Conservation (phyloP, 1,140 invertebrate genomes). For the Drosophila bocki region DNA sequence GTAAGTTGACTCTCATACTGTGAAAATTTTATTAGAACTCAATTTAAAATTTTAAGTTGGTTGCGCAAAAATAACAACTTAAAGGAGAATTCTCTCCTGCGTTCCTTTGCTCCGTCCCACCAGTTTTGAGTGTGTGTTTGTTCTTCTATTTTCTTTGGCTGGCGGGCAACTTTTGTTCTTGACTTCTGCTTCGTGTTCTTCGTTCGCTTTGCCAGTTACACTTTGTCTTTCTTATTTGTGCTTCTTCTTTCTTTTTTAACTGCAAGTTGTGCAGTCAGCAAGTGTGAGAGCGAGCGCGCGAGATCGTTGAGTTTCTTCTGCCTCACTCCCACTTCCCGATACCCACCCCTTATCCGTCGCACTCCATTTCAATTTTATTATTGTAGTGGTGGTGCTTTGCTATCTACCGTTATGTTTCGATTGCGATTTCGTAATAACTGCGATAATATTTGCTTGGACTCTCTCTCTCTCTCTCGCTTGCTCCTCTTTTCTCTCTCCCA, state of each 20-base stretch:
- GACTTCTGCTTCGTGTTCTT: constrained; percentile 29
- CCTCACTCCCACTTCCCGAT: neutral
- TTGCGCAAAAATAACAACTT: neutral
- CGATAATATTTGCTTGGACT: constrained; percentile 57
- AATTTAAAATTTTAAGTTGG: neutral
- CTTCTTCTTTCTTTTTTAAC: constrained; percentile 44
- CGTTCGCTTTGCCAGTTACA: constrained; percentile 52
- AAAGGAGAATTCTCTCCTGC: constrained; percentile 1
- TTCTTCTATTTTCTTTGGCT: constrained; percentile 18
- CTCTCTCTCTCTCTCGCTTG: constrained; percentile 10
- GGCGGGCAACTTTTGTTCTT: constrained; percentile 54
- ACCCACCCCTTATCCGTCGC: neutral
- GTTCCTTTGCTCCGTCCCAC: constrained; percentile 6
- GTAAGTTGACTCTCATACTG: neutral
- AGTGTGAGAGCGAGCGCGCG: constrained; percentile 10
- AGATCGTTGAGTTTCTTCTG: constrained; percentile 18
- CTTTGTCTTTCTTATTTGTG: constrained; percentile 59
- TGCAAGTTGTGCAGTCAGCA: constrained; percentile 36
- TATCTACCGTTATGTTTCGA: constrained; percentile 77
- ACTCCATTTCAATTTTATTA: constrained; percentile 45
- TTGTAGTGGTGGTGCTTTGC: constrained; percentile 47
- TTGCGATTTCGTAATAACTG: constrained; percentile 77
- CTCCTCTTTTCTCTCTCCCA: constrained; percentile 11
- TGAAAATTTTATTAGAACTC: too few species aligned
- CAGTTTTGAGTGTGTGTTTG: constrained; percentile 29